Evolutionary conservation across 2,888 invertebrate genomes (phyloP), one percentile per base, ranked within the genome.

Genomic region (Ophion ventricosus): DNA sequence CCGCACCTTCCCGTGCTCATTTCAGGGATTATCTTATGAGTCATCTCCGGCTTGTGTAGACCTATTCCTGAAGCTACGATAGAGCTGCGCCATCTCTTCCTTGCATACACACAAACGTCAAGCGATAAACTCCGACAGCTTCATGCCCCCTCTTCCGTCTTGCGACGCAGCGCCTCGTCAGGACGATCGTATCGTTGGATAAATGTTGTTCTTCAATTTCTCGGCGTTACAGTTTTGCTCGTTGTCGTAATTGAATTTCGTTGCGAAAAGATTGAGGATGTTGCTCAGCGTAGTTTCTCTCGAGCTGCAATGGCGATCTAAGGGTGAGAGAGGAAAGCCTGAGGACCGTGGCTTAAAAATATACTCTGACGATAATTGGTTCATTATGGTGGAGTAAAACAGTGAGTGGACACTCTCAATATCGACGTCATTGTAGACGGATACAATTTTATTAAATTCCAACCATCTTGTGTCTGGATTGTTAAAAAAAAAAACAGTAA

Each of bases 191-290:
- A 72, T 79, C 79, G 78, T 54, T 66, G 56, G 61, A 84, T 82
- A 84, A 84, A 84, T 84, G 79, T 84, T 79, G 75, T 76, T 82
- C 72, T 79, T 84, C 66, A 79, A 82, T 82, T 84, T 82, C 59
- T 67, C 61, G 54, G n/a, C 43, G n/a, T 49, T 17, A 25, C 73
- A 73, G 59, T 80, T 80, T 72, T 40, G 26, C 61, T 72, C 70
- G 59, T 61, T 72, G 70, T 69, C 29, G 64, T 84, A 84, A 84
- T 82, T 78, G 67, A 82, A 72, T 84, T 79, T 72, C 72, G 23
- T 63, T 20, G 66, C 20, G 14, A 63, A 75, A 66, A 59, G 72
- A 11, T 43, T 57, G 14, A 29, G 40, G 59, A 49, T 43, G 63
- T 66, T 82, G 70, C 54, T 84, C 59, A 20, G 26, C 14, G 59